A percentile compares a stretch with the other conserved stretches of the same genome.
phyloP scores from a whole-genome alignment of 2,113 vertebrate species.

The Seriola quinqueradiata region DNA sequence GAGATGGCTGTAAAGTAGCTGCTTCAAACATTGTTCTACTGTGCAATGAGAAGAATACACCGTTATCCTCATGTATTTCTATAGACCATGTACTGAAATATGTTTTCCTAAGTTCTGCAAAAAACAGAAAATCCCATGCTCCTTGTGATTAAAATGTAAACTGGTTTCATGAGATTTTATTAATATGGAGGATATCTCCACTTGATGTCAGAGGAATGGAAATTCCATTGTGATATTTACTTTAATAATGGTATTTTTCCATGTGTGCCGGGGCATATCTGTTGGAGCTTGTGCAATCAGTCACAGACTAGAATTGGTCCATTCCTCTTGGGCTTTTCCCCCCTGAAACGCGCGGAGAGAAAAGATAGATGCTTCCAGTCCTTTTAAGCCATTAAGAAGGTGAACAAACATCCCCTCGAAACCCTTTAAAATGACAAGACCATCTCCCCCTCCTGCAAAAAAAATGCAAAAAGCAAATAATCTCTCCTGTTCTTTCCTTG shows the following conservation, averaged over 20 bases:
- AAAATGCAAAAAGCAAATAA: constrained; percentile 50
- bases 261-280: constrained; percentile 49
- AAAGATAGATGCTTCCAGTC: constrained; percentile 77
- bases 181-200: constrained; percentile 17
- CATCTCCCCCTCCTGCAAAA: constrained; percentile 33
- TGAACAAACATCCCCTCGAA: constrained; percentile 77
- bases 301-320: constrained; percentile 52
- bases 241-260: constrained; percentile 64
- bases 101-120: constrained; percentile 10
- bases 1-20: background rate
- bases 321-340: constrained; percentile 52
- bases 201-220: constrained; percentile 48
- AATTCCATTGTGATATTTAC: constrained; percentile 62
- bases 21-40: background rate
- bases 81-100: background rate
- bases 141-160: constrained; percentile 49
- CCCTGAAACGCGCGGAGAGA: constrained; percentile 52
- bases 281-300: constrained; percentile 60
- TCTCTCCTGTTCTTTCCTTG: constrained; percentile 27
- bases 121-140: background rate
- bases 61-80: constrained; percentile 15
- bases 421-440: constrained; percentile 73
- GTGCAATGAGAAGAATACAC: background rate
- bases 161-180: constrained; percentile 45
- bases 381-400: constrained; percentile 75